Evolutionary conservation across 2,797 vertebrate species (phyloP).

Genomic region (Enteromius viviparus): DNA sequence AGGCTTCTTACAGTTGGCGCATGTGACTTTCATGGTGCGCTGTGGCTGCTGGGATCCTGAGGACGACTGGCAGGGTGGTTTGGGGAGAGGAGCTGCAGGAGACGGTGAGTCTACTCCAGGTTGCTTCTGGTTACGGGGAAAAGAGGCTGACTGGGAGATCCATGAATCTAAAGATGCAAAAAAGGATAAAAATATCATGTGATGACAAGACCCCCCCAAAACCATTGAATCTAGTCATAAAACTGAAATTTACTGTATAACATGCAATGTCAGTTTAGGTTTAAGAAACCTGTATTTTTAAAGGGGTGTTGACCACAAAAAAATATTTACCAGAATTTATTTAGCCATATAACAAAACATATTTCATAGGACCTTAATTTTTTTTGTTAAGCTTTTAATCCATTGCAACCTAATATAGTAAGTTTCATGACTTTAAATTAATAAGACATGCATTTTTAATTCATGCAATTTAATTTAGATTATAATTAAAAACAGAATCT

Average conservation of each 20-base stretch:
- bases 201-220: neutral
- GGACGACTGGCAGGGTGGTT: slow-evolving; percentile 91
- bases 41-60: slow-evolving; percentile 85
- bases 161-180: slow-evolving; percentile 84
- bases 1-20: slow-evolving; percentile 98
- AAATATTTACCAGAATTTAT: neutral
- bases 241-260: neutral
- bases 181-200: neutral
- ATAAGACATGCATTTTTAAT: neutral
- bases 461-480: neutral
- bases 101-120: slow-evolving; percentile 91
- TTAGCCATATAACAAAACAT: neutral
- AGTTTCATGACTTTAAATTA: neutral
- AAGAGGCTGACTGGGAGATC: slow-evolving; percentile 97
- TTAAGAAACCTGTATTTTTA: too few species aligned
- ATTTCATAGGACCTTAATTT: neutral
- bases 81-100: slow-evolving; percentile 90
- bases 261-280: too few species aligned
- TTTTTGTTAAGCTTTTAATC: neutral
- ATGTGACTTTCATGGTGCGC: slow-evolving; percentile 97
- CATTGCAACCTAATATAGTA: neutral
- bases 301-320: too few species aligned
- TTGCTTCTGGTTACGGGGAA: slow-evolving; percentile 96
- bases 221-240: too few species aligned
- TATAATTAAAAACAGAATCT: neutral